These are phyloP conservation scores for Chaenodraco wilsoni DNA, from an alignment of 2,797 vertebrate genomes.

Conservation along the genomic window DNA sequence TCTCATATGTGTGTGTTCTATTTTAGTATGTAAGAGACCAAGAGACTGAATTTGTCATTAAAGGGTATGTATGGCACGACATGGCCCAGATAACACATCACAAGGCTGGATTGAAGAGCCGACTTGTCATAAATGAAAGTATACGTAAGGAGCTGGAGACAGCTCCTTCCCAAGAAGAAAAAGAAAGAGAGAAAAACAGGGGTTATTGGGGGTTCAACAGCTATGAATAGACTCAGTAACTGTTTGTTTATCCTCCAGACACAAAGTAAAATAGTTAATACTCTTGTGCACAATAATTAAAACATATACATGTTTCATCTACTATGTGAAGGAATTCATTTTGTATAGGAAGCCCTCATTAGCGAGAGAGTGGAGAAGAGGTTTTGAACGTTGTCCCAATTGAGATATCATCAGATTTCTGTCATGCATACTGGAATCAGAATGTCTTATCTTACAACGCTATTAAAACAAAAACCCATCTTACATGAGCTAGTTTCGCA, in stretches of 20 bases:
- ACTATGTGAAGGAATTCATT: conserved; percentile 42
- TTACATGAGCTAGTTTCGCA: neutral
- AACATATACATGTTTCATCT: conserved; percentile 40
- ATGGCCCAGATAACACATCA: conserved; percentile 83
- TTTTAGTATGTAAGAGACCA: conserved; percentile 70
- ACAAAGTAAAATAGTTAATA: conserved; percentile 23
- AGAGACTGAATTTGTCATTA: conserved; percentile 82
- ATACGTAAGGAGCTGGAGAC: conserved; percentile 62
- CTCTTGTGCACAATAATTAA: conserved; percentile 32
- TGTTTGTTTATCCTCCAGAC: conserved; percentile 54
- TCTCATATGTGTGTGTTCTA: conserved; percentile 69
- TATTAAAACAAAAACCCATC: conserved; percentile 21
- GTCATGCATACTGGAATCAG: conserved; percentile 22
- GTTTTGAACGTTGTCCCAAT: conserved; percentile 46
- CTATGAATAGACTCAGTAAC: conserved; percentile 41
- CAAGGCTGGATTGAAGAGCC: conserved; percentile 67
- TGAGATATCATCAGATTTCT: conserved; percentile 45
- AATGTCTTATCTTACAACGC: conserved; percentile 12
- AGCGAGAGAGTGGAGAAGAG: conserved; percentile 9
- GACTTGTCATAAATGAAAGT: conserved; percentile 79
- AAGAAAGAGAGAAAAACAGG: conserved; percentile 20
- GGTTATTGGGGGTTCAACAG: conserved; percentile 71
- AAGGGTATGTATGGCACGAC: conserved; percentile 74
- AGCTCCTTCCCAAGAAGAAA: conserved; percentile 43
- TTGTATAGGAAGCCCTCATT: conserved; percentile 55